Evolutionary conservation across 2,797 vertebrate genomes (phyloP).

Genomic region (Danio choprae): DNA sequence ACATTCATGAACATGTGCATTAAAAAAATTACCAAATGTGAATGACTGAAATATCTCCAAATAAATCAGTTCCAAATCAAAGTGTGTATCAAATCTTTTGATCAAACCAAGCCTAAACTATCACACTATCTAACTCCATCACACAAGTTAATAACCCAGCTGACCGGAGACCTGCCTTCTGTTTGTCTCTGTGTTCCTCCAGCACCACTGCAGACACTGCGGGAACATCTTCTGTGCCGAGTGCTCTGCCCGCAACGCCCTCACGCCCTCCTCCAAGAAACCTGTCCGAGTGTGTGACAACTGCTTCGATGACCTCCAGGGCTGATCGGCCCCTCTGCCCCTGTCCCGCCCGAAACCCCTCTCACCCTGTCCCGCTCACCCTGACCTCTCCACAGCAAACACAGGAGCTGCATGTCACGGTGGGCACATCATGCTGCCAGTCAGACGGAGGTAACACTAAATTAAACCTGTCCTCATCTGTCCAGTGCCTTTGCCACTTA

Average conservation of each 20-base stretch:
- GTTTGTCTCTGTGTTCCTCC: slow-evolving; percentile 62
- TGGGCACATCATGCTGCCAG: slow-evolving; percentile 13
- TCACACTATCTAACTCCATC: not conserved
- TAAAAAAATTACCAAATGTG: too few relatives aligned
- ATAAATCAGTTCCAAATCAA: not conserved
- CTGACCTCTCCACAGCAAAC: slow-evolving; percentile 28
- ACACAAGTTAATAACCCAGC: not conserved
- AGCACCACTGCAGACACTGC: slow-evolving; percentile 99
- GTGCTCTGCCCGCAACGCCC: slow-evolving; percentile 91
- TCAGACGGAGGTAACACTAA: slow-evolving; percentile 51
- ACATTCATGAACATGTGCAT: not conserved
- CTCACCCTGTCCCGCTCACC: slow-evolving; percentile 39
- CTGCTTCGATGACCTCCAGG: slow-evolving; percentile 94
- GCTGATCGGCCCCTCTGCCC: slow-evolving; percentile 73
- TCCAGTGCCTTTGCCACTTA: slow-evolving; percentile 82
- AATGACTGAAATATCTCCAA: not conserved
- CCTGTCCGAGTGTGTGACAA: slow-evolving; percentile 94
- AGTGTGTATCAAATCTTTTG: not conserved
- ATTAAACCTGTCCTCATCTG: slow-evolving; percentile 66
- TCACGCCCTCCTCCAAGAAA: slow-evolving; percentile 98
- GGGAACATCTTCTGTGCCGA: slow-evolving; percentile 98
- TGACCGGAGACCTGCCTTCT: not conserved
- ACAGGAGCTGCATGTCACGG: slow-evolving; percentile 26
- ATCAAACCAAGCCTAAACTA: not conserved
- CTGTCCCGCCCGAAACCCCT: not conserved